phyloP scores from a whole-genome alignment of 2,113 vertebrate species.

The Catharus bicknelli region DNA sequence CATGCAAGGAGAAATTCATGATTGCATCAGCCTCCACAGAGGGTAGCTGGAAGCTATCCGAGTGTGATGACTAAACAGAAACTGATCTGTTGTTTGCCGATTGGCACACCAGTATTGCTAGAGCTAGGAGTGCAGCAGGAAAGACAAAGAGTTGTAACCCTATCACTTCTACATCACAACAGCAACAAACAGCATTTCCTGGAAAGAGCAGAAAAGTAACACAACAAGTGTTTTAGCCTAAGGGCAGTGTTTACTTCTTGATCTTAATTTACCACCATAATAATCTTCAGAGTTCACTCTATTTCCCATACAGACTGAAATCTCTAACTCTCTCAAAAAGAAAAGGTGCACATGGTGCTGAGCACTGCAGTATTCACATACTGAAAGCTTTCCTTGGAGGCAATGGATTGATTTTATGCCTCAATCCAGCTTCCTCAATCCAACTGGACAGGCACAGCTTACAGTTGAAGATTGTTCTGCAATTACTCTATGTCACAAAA shows the following conservation, averaged over 20 bases:
- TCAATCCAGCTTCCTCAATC: not conserved
- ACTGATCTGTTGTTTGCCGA: not conserved
- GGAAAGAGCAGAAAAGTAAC: not conserved
- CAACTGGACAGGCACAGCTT: not conserved
- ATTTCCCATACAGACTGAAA: not conserved
- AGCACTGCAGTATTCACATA: not conserved
- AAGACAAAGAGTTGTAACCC: not conserved
- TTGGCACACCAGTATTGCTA: not conserved
- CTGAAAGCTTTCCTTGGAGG: not conserved
- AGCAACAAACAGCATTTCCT: not conserved
- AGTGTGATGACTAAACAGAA: slow-evolving; percentile 45
- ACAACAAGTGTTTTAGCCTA: not conserved
- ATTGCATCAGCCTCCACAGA: slow-evolving; percentile 34
- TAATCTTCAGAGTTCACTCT: not conserved
- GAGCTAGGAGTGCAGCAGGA: not conserved
- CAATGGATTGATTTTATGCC: not conserved
- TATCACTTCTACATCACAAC: not conserved
- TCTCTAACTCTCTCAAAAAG: not conserved
- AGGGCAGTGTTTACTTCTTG: not conserved
- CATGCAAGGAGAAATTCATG: not conserved
- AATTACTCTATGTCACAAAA: not conserved
- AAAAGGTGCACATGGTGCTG: not conserved
- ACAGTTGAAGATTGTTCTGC: not conserved
- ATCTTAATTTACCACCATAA: not conserved
- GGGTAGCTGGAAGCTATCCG: not conserved